Conservation (phyloP, 1,140 invertebrate genomes). For the Vanessa atalanta region DNA sequence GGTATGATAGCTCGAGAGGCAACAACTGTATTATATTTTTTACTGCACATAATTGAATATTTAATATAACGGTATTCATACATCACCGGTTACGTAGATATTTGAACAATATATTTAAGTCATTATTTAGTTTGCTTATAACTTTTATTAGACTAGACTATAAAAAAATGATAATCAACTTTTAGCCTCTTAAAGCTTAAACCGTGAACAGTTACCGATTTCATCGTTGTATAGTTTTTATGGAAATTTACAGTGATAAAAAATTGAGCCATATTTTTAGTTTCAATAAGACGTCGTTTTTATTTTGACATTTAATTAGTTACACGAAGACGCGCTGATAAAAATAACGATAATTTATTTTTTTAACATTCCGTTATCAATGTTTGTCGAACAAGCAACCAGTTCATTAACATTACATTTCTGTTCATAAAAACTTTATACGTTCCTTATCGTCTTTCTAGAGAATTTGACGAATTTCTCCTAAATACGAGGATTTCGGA, state of each 20-base stretch:
- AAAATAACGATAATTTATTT: conserved; percentile 28
- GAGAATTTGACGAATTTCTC: neutral
- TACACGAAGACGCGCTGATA: conserved; percentile 24
- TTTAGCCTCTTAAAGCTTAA: neutral
- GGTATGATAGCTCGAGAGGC: neutral
- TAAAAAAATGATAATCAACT: neutral
- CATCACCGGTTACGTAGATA: neutral
- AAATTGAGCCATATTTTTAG: conserved; percentile 2
- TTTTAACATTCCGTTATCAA: conserved; percentile 45
- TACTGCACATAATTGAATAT: conserved; percentile 11
- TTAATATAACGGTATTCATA: conserved; percentile 9
- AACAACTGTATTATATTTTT: conserved; percentile 9
- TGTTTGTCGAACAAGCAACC: conserved; percentile 43
- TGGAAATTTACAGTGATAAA: conserved; percentile 5
- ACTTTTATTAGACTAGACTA: too few relatives aligned
- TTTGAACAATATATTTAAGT: neutral
- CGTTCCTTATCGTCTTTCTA: neutral
- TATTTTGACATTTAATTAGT: conserved; percentile 7
- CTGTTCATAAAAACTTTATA: conserved; percentile 1
- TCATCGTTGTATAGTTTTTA: conserved; percentile 10
- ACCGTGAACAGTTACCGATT: neutral
- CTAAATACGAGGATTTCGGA: neutral
- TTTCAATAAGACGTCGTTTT: conserved; percentile 7
- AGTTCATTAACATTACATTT: conserved; percentile 39
- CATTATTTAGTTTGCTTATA: neutral